These are phyloP conservation scores for Odontothrips loti DNA, from an alignment of 2,888 invertebrate species.

Conservation along the genomic window DNA sequence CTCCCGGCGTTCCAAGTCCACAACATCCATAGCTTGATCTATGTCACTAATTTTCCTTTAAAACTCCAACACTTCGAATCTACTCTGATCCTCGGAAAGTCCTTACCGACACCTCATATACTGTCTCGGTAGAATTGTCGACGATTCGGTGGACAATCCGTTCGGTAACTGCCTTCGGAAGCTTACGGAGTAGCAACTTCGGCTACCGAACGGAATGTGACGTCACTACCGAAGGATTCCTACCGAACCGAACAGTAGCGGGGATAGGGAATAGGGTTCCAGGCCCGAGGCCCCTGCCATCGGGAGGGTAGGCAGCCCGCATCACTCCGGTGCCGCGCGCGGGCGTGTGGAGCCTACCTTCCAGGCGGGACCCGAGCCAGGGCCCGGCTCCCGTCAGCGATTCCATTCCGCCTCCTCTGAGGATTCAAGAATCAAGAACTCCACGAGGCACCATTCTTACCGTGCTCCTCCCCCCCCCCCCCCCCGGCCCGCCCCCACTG, in stretches of 20 bases:
- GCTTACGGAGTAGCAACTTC: too few relatives aligned
- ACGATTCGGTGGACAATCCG: not conserved
- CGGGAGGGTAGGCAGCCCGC: not conserved
- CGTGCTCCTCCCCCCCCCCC: not conserved
- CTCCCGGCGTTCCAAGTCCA: not conserved
- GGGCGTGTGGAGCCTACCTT: not conserved
- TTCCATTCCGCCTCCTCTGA: constrained; percentile 6
- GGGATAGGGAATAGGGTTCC: not conserved
- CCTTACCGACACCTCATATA: not conserved
- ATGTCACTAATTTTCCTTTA: not conserved
- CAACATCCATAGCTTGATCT: not conserved
- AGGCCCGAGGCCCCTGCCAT: not conserved
- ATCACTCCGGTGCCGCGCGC: not conserved
- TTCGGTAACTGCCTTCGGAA: not conserved
- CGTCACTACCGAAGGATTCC: too few relatives aligned
- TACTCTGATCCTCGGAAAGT: not conserved
- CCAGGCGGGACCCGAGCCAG: not conserved
- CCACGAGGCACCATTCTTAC: not conserved
- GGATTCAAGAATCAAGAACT: constrained; percentile 20
- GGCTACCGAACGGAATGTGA: too few relatives aligned
- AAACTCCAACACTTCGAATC: not conserved
- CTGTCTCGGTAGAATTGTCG: not conserved
- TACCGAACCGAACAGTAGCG: too few relatives aligned
- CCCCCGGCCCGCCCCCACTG: not conserved
- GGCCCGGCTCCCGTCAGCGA: not conserved